These are phyloP conservation scores for Aurelia aurita complex sp. Pacific DNA, from an alignment of 30 jellyfish, hydroid and myxozoan species.

Conservation along the genomic window DNA sequence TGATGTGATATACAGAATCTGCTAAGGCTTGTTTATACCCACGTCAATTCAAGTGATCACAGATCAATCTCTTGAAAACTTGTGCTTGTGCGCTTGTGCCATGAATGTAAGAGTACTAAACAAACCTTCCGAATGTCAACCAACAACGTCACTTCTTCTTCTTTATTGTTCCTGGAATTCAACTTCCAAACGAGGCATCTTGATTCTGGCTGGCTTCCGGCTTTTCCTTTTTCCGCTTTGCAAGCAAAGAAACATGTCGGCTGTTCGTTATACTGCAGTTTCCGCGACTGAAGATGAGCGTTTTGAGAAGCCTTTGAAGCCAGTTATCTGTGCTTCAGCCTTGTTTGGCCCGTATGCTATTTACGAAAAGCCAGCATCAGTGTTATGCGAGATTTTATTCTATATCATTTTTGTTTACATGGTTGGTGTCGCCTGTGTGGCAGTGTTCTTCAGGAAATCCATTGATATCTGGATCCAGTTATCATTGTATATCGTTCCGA, in stretches of 20 bases:
- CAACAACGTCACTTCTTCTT: too few relatives aligned
- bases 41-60: too few relatives aligned
- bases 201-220: too few relatives aligned
- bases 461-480: conserved; percentile 80
- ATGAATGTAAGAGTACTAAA: too few relatives aligned
- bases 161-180: too few relatives aligned
- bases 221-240: too few relatives aligned
- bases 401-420: conserved; percentile 30
- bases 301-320: conserved; percentile 38
- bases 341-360: conserved; percentile 52
- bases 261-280: conserved; percentile 2
- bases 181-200: too few relatives aligned
- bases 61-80: too few relatives aligned
- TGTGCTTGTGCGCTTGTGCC: too few relatives aligned
- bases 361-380: conserved; percentile 27
- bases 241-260: conserved; percentile 21
- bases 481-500: conserved; percentile 73
- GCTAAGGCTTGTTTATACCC: too few relatives aligned
- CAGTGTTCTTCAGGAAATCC: conserved; percentile 54
- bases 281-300: conserved; percentile 22
- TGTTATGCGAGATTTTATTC: conserved; percentile 21
- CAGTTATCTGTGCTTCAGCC: conserved; percentile 22
- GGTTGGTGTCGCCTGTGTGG: conserved; percentile 68
- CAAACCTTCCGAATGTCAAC: too few relatives aligned
- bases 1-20: too few relatives aligned